Percentiles rank a stretch among this genome's conserved stretches.
Evolutionary conservation across 2,113 vertebrate genomes (phyloP).

Genomic region (Esox niger): DNA sequence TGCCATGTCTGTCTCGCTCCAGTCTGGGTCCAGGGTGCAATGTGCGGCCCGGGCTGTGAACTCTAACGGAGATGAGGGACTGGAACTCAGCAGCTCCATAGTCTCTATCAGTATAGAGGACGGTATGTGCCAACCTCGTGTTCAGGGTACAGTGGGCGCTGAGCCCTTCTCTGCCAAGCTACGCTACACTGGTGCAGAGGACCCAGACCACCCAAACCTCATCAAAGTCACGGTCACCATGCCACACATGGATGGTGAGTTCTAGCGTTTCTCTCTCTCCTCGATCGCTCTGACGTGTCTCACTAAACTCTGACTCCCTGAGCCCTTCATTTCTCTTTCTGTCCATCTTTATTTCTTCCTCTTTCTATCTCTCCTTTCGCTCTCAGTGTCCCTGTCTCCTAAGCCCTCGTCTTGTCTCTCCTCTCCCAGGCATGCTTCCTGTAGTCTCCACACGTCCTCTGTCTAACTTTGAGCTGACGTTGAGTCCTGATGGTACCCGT

Average conservation of each 20-base stretch:
- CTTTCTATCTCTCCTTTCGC: not conserved
- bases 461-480: slow-evolving; percentile 89
- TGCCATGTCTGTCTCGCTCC: too few species aligned
- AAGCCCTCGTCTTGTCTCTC: not conserved
- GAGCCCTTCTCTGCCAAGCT: slow-evolving; percentile 95
- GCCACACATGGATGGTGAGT: slow-evolving; percentile 90
- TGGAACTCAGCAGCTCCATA: slow-evolving; percentile 83
- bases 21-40: slow-evolving; percentile 88
- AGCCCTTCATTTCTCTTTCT: not conserved
- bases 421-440: slow-evolving; percentile 85
- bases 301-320: not conserved
- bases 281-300: not conserved
- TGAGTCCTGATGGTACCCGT: slow-evolving; percentile 88
- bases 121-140: slow-evolving; percentile 92
- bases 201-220: slow-evolving; percentile 82
- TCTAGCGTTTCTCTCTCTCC: not conserved
- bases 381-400: slow-evolving; percentile 13
- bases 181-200: slow-evolving; percentile 86
- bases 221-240: slow-evolving; percentile 91
- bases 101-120: slow-evolving; percentile 80
- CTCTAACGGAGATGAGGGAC: slow-evolving; percentile 80
- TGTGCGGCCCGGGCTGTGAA: slow-evolving; percentile 89
- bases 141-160: slow-evolving; percentile 85
- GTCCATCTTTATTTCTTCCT: not conserved
- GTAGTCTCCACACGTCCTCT: slow-evolving; percentile 89